A percentile compares a stretch with the other conserved stretches of the same genome.
phyloP scores from a whole-genome alignment of 2,113 vertebrate genomes.

The Calypte anna region DNA sequence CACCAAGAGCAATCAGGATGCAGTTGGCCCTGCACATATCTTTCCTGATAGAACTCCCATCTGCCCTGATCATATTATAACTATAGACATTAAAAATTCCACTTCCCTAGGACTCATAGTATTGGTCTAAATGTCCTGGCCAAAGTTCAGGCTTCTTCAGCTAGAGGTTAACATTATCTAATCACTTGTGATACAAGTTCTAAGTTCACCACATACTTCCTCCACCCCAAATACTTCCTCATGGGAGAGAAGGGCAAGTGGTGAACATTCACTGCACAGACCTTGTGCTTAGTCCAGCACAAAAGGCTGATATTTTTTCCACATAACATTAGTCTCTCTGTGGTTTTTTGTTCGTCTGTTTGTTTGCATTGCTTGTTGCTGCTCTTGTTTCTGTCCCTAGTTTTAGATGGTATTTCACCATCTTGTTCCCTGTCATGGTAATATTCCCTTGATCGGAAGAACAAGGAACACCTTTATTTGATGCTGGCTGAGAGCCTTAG shows the following conservation, averaged over 20 bases:
- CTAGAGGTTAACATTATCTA: not conserved
- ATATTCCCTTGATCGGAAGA: not conserved
- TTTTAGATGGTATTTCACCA: not conserved
- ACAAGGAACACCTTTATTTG: not conserved
- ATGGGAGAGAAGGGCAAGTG: not conserved
- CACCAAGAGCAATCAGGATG: not conserved
- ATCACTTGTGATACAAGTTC: constrained; percentile 10
- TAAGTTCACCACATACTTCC: not conserved
- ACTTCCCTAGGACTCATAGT: not conserved
- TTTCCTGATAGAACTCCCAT: not conserved
- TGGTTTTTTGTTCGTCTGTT: not conserved
- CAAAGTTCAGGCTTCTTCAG: not conserved
- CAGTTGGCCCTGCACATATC: not conserved
- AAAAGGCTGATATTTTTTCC: not conserved
- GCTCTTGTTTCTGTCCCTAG: not conserved
- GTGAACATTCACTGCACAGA: not conserved
- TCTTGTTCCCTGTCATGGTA: not conserved
- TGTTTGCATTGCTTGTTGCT: not conserved
- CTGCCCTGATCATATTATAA: not conserved
- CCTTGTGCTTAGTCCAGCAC: constrained; percentile 32
- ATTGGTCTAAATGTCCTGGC: not conserved
- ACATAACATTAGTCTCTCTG: rapidly evolving
- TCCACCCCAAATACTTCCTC: not conserved
- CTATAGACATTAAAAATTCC: not conserved
- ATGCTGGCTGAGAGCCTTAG: not conserved